Evolutionary conservation across 2,888 invertebrate genomes (phyloP), one percentile per base, ranked within the genome.

Genomic region (Ornithoptera priamus): DNA sequence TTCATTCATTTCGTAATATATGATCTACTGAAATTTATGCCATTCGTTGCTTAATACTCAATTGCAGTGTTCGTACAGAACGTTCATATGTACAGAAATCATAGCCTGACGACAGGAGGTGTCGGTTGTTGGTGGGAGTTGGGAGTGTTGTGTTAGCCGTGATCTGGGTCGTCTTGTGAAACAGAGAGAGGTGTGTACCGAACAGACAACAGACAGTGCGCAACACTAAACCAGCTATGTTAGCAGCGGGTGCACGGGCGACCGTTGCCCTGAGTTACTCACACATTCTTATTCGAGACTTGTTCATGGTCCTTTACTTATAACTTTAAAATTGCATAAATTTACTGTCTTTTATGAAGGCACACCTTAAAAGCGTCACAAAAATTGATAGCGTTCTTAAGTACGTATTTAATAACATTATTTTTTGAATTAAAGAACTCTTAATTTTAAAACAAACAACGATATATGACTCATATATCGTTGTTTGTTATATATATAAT

Each of bases 151-250:
- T 76, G 75, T 76, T 75, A 70, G 71, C 75, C 79, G 71, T 74
- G 77, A 84, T 81, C 81, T 83, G 76, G 85, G 85, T 83, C 83
- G 76, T 70, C 74, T 85, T 84, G 80, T 80, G 84, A 83, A 84
- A 85, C 80, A 79, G 81, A 83, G 83, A 84, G 83, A 81, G 82
- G 81, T 75, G 76, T 76, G 77, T 60, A 56, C 60, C 53, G 22
- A 50, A 18, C 53, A 53, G 53, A 53, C 61, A 57, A 58, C 67
- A 67, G 63, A 70, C 53, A 59, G 68, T 63, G 46, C n/a, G 70
- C 63, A 70, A 70, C 62, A 58, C 39, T 30, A 57, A 63, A 53
- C 18, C n/a, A 62, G 62, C 60, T 68, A 56, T 58, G 36, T 57
- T 39, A 46, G 18, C 58, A 66, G 68, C 67, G 72, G 65, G 46